phyloP scores from a whole-genome alignment of 2,797 vertebrate species.

The Acridotheres tristis region DNA sequence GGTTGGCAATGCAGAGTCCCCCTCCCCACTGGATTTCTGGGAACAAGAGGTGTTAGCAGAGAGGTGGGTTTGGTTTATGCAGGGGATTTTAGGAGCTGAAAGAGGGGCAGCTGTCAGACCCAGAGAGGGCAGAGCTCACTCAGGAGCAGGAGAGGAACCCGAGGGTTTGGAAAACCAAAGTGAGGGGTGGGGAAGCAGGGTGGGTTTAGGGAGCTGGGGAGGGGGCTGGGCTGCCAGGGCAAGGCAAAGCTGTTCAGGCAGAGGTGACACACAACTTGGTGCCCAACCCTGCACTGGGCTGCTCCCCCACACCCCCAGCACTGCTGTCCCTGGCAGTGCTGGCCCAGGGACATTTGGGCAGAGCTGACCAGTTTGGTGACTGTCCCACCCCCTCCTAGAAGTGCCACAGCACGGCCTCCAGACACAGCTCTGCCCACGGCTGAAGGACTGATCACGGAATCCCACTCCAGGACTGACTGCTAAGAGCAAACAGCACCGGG shows the following conservation, averaged over 20 bases:
- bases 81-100: background rate
- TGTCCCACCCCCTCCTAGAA: background rate
- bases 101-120: background rate
- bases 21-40: slow-evolving; percentile 29
- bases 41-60: background rate
- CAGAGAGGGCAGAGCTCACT: background rate
- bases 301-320: background rate
- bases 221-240: background rate
- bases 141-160: background rate
- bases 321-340: background rate
- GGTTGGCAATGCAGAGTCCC: slow-evolving; percentile 20
- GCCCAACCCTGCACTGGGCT: background rate
- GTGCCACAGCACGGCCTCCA: background rate
- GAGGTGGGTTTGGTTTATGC: background rate
- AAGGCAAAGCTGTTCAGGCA: background rate
- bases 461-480: background rate
- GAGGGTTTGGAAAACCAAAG: background rate
- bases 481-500: background rate
- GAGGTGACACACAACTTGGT: background rate
- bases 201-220: background rate
- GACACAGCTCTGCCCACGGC: background rate
- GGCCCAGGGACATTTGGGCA: accelerated
- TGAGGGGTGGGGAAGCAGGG: background rate
- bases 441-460: accelerated
- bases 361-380: background rate